Base-by-base conservation (phyloP, 2,797 vertebrate genomes). In the Gadopsis marmoratus region DNA sequence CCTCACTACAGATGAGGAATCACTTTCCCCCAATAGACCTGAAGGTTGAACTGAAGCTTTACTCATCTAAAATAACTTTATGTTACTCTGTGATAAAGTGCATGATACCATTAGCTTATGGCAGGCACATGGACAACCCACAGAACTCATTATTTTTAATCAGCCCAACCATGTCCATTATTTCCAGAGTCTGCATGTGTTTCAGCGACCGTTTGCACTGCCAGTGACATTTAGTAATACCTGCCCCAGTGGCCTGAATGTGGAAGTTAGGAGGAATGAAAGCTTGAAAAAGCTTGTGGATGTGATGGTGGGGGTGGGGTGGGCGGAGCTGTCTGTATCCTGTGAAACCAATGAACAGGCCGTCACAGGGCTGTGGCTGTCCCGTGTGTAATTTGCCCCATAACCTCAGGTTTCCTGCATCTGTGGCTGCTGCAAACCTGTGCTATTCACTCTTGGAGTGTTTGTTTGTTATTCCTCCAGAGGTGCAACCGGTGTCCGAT, bases 281-380 rank as follows among this genome's bases (percentile, higher is more conserved):
- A 19, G 47, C 16, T 72, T 67, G 45, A 62, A 74, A 82, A 81
- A 29, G 3, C 31, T 26, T 50, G 47, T 8, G 8, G 45, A 63
- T 6, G 0, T 10, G 9, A 35, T 41, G 21, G 14, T 55, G 31
- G 47, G 48, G 35, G 35, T 1, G 35, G 35, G n/a, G 58, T 23
- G 66, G 48, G 78, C 77, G 31, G 39, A 69, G 59, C 39, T 51
- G 4, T 69, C 47, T 50, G 68, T 41, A 41, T 82, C 58, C 53
- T 74, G 69, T 67, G 23, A 88, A 90, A 89, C 79, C 83, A 89
- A 88, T 79, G 75, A 83, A 74, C 75, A 71, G 73, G 58, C 66
- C 5, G 11, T 76, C 54, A 60, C 35, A 70, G 47, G 75, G 51
- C 71, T 67, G 45, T 17, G 35, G 51, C 60, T 71, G 56, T 78